phyloP scores from a whole-genome alignment of 64 coral and sea anemone genomes.

The Porites australiensis region DNA sequence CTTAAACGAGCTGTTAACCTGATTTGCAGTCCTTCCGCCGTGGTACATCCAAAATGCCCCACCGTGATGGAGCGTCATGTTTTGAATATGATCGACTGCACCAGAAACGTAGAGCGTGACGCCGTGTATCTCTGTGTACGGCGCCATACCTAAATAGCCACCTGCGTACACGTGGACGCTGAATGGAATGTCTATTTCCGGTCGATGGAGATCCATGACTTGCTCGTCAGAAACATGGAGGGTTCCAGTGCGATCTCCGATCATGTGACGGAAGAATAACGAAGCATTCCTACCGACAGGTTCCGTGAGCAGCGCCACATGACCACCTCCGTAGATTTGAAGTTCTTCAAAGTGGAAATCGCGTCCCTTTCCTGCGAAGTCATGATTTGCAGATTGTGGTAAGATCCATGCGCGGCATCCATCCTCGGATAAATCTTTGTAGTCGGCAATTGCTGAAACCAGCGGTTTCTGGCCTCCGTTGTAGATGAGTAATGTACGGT shows the following conservation, averaged over 20 bases:
- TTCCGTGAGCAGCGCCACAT: slow-evolving; percentile 86
- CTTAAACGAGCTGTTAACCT: slow-evolving; percentile 76
- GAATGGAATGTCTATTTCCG: slow-evolving; percentile 92
- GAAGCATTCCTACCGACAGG: slow-evolving; percentile 85
- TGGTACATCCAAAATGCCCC: slow-evolving; percentile 96
- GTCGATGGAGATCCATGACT: slow-evolving; percentile 89
- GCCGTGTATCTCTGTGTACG: slow-evolving; percentile 91
- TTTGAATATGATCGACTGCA: slow-evolving; percentile 83
- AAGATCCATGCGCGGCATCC: slow-evolving; percentile 93
- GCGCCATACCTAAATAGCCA: slow-evolving; percentile 88
- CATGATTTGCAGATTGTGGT: slow-evolving; percentile 86
- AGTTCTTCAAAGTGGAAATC: slow-evolving; percentile 98
- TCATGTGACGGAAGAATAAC: slow-evolving; percentile 93
- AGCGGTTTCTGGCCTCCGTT: slow-evolving; percentile 98
- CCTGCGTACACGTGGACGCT: slow-evolving; percentile 89
- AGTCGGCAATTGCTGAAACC: slow-evolving; percentile 85
- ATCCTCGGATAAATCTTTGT: slow-evolving; percentile 77
- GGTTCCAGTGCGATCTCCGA: slow-evolving; percentile 91
- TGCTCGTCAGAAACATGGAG: slow-evolving; percentile 85
- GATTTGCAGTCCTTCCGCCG: slow-evolving; percentile 74
- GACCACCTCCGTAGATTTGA: slow-evolving; percentile 96
- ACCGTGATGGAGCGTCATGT: slow-evolving; percentile 94
- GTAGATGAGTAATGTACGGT: slow-evolving; percentile 92
- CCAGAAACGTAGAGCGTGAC: slow-evolving; percentile 93
- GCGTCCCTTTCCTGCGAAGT: slow-evolving; percentile 69